Conservation (phyloP, 2,797 vertebrate species). For the Peromyscus eremicus region DNA sequence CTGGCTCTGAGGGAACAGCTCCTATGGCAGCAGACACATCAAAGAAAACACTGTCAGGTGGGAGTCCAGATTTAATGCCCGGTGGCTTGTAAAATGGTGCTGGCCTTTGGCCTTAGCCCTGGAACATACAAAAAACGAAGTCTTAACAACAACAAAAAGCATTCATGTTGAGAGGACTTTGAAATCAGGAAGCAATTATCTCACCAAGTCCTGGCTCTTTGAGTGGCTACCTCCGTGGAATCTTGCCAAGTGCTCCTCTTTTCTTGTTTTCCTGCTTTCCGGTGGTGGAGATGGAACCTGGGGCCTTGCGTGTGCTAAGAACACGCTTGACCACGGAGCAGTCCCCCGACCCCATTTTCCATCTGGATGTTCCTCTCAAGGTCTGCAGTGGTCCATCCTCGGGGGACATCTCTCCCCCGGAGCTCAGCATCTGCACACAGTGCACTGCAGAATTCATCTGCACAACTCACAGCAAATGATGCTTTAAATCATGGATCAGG, state of each 20-base stretch:
- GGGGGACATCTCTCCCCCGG: fast-evolving
- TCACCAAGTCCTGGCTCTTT: not conserved
- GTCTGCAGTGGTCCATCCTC: fast-evolving
- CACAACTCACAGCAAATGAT: not conserved
- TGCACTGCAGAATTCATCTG: not conserved
- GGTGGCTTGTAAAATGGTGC: not conserved
- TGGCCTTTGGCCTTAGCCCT: not conserved
- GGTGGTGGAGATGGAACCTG: not conserved
- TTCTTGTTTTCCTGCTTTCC: not conserved
- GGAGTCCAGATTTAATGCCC: not conserved
- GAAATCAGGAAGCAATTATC: not conserved
- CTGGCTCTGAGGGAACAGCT: not conserved
- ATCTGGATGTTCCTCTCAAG: fast-evolving
- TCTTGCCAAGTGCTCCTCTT: no score
- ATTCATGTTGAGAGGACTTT: not conserved
- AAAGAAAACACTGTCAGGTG: not conserved
- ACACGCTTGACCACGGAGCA: not conserved
- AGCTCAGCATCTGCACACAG: fast-evolving
- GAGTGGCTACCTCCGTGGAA: fast-evolving
- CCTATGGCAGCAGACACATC: fast-evolving
- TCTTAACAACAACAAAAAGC: fast-evolving
- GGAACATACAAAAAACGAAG: fast-evolving
- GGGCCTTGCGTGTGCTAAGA: not conserved
- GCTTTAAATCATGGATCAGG: not conserved
- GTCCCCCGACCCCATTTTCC: no score